phyloP scores from a whole-genome alignment of 2,113 vertebrate genomes.

The Boleophthalmus pectinirostris region DNA sequence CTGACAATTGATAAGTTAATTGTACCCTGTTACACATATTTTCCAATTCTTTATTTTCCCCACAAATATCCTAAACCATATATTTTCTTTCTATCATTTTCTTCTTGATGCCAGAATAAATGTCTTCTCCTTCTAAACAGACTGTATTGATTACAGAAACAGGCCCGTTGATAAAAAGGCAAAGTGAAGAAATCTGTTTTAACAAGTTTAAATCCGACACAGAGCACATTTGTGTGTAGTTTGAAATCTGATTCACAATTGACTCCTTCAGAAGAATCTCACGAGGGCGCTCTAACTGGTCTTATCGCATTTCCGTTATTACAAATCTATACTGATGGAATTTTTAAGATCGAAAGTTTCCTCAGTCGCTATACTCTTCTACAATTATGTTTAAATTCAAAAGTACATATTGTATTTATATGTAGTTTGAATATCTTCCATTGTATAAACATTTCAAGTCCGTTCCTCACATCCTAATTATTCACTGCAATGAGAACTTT shows the following conservation, averaged over 20 bases:
- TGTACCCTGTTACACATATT: background rate
- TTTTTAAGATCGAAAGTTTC: background rate
- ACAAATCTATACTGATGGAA: background rate
- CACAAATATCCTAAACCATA: background rate
- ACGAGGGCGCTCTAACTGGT: background rate
- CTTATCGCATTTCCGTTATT: background rate
- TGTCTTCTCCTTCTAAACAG: background rate
- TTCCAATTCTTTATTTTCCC: background rate
- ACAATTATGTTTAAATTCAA: background rate
- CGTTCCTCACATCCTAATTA: too few species aligned
- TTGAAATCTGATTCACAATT: background rate
- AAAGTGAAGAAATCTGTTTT: background rate
- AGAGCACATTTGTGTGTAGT: background rate
- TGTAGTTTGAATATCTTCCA: background rate
- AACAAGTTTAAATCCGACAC: background rate
- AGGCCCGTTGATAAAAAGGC: background rate
- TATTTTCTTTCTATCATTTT: too few species aligned
- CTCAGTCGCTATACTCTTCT: background rate
- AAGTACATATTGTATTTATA: too few species aligned
- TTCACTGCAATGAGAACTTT: too few species aligned
- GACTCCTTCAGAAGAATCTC: background rate
- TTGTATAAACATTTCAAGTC: background rate
- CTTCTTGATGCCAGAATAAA: background rate
- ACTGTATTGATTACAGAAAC: background rate
- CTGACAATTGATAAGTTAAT: too few species aligned